Base-by-base conservation (phyloP, 1,140 invertebrate genomes). In the Copidosoma floridanum region DNA sequence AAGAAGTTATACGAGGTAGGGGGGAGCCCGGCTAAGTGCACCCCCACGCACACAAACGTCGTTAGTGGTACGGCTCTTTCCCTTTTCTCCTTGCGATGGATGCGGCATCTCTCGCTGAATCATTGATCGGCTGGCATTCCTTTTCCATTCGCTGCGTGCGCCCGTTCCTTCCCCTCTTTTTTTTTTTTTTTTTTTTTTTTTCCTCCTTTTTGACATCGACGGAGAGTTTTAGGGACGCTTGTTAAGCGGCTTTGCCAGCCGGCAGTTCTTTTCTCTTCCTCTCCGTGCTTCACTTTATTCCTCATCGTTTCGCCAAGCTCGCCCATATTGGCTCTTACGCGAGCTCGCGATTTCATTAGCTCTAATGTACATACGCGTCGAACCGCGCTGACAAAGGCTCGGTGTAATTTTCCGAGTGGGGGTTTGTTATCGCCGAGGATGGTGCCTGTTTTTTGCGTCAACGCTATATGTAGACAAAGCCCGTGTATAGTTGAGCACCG, bases 231-330 rank as follows among this genome's bases (percentile, higher is more conserved):
- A 48, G 46, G n/a, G 46, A 48, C 46, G 27, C 32, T 48, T 48
- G 32, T 48, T 48, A 48, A 48, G 46, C 46, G 46, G 46, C 46
- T 48, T 48, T 48, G n/a, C 46, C 3, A 48, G 20, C 23, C 23
- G 44, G 14, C 16, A 27, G 20, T 37, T 21, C 29, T 48, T 48
- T 37, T 51, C 48, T 51, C 23, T 27, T 51, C 48, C 16, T 8
- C 2, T 10, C 41, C n/a, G 21, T 3, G 8, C 12, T 43, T 41
- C 16, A 8, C 40, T 14, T n/a, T n/a, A 20, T 20, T 41, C 11
- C 18, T n/a, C 14, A n/a, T n/a, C n/a, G n/a, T n/a, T n/a, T n/a
- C n/a, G n/a, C n/a, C n/a, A n/a, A n/a, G 3, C 46, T 16, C 37
- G 37, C 37, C 24, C 26, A 18, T 48, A 48, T 48, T 48, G 26